Conservation (phyloP, 1,140 invertebrate genomes). For the Oedothorax gibbosus region DNA sequence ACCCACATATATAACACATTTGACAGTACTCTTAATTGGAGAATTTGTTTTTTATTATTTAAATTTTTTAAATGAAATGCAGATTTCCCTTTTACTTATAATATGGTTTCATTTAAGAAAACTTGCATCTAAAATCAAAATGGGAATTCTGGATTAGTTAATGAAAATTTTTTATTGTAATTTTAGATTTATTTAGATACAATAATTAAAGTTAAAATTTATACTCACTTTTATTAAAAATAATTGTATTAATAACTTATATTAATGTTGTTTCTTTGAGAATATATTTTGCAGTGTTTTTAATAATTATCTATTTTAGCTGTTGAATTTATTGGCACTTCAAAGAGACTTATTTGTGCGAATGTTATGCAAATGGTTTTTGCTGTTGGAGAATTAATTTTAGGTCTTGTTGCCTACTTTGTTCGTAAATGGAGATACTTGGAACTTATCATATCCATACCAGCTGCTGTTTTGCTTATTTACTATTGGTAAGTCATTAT, state of each 20-base stretch:
- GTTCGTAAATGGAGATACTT: constrained; percentile 66
- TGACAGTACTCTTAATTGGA: neutral
- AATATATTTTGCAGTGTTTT: neutral
- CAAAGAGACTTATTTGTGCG: constrained; percentile 64
- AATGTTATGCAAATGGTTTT: constrained; percentile 67
- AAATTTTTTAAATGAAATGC: neutral
- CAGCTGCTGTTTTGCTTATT: constrained; percentile 64
- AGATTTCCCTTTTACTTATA: neutral
- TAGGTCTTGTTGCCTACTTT: constrained; percentile 66
- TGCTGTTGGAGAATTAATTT: constrained; percentile 66
- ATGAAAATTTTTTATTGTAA: too few species aligned
- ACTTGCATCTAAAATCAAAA: too few species aligned
- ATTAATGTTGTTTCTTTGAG: neutral
- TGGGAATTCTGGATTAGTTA: too few species aligned
- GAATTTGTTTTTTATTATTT: neutral
- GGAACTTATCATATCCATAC: constrained; percentile 63
- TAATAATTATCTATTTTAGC: constrained; percentile 60
- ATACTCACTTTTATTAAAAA: too few species aligned
- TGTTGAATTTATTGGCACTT: constrained; percentile 66
- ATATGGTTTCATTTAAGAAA: too few species aligned
- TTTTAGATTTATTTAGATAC: too few species aligned
- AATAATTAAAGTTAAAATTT: too few species aligned
- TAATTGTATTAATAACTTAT: too few species aligned
- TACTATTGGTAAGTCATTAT: constrained; percentile 66
- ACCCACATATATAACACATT: neutral